Base-by-base conservation (phyloP, 2,797 vertebrate genomes). In the Oceanodroma leucorhoa region DNA sequence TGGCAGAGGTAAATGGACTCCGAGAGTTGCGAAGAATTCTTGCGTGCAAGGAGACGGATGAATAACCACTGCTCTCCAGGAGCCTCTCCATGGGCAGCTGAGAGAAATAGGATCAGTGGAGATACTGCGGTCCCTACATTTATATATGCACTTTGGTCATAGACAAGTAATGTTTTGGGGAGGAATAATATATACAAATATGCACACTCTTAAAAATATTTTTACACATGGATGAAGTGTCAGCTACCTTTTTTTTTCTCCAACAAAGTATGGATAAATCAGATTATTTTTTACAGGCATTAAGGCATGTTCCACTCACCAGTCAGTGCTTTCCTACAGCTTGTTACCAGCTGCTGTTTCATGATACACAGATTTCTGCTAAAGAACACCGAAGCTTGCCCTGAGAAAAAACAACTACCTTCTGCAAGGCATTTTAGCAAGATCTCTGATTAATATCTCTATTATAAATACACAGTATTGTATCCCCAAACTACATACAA, bases 121-220 rank as follows among this genome's bases (percentile, higher is more conserved):
- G 41, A 14, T 23, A 5, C 2, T 11, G 48, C 2, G 1, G 43
- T 38, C 57, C 48, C 65, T 32, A 2, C 40, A 3, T 7, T 24
- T 13, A 0, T 5, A 1, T 5, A 0, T 3, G n/a, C 60, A 1
- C 40, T 38, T 40, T 14, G n/a, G 24, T 65, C 3, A 5, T 7
- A 38, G 38, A 8, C 30, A 27, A 14, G 26, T 55, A 16, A 5
- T 27, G 30, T 61, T 84, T 66, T 18, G 5, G 18, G 30, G 19
- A 26, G 12, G 19, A 45, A 60, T 30, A 51, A 51, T 6, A 55
- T 58, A 24, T 30, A 23, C 29, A 48, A 34, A 54, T n/a, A 9
- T 1, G 24, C 34, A 19, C 15, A 5, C 14, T 36, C 43, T 67
- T 54, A 38, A 76, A 78, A 62, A 19, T 38, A 30, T 29, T 83